phyloP scores from a whole-genome alignment of 2,113 vertebrate species.

The Semicossyphus pulcher region DNA sequence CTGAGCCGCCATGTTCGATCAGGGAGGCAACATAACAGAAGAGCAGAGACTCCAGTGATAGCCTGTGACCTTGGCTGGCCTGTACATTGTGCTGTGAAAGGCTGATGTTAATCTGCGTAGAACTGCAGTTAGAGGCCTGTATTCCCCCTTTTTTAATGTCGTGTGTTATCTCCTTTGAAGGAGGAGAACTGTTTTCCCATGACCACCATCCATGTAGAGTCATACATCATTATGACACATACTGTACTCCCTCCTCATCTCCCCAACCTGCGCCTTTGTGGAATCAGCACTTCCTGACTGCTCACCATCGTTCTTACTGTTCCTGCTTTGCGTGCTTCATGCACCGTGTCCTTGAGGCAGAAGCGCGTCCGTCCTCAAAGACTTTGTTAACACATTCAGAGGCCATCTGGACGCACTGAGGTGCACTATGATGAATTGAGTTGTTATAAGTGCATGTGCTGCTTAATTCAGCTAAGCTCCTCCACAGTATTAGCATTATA shows the following conservation, averaged over 20 bases:
- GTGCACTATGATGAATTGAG: not conserved
- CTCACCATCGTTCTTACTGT: not conserved
- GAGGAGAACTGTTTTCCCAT: not conserved
- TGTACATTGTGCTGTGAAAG: not conserved
- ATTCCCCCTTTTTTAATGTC: not conserved
- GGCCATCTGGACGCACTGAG: slow-evolving; percentile 23
- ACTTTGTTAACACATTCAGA: slow-evolving; percentile 10
- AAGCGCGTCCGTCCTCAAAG: slow-evolving; percentile 11
- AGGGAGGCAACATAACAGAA: not conserved
- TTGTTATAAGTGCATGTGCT: not conserved
- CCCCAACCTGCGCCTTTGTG: not conserved
- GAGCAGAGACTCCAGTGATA: slow-evolving; percentile 1
- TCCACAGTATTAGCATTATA: no score
- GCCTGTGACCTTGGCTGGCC: not conserved
- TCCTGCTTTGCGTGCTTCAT: slow-evolving; percentile 6
- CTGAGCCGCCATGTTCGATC: not conserved
- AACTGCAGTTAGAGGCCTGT: not conserved
- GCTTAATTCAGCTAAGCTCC: no score
- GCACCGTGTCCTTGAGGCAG: slow-evolving; percentile 14
- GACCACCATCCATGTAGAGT: not conserved
- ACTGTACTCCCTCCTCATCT: not conserved
- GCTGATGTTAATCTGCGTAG: slow-evolving; percentile 22
- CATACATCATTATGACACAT: slow-evolving; percentile 19
- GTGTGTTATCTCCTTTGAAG: not conserved
- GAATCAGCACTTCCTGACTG: slow-evolving; percentile 41